Percentiles rank a stretch among this genome's conserved stretches.
phyloP scores from a whole-genome alignment of 2,888 invertebrate genomes.

The Osedax frankpressi region DNA sequence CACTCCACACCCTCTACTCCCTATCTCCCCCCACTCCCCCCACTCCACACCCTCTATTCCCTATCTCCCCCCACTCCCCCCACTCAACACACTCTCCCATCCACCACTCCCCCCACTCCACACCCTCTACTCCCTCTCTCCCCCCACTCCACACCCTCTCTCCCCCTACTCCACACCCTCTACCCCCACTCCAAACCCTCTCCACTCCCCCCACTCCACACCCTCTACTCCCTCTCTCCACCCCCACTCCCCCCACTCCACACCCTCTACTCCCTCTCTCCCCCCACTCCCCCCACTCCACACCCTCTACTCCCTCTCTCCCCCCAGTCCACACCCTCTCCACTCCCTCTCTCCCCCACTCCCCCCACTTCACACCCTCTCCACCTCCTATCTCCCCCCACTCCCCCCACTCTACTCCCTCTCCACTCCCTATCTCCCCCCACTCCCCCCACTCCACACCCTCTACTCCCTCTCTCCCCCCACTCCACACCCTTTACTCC shows the following conservation, averaged over 20 bases:
- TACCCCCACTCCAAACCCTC: too few relatives aligned
- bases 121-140: not conserved
- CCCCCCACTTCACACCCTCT: not conserved
- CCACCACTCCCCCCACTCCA: not conserved
- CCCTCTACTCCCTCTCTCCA: not conserved
- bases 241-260: not conserved
- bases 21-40: not conserved
- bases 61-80: constrained; percentile 47
- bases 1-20: not conserved
- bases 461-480: not conserved
- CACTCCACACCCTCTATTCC: constrained; percentile 62
- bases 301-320: constrained; percentile 57
- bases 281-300: constrained; percentile 46
- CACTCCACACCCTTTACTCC: not conserved
- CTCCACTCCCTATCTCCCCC: too few relatives aligned
- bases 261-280: not conserved
- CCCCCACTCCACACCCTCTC: not conserved
- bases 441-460: not conserved
- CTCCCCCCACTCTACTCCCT: constrained; percentile 62
- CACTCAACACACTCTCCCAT: not conserved
- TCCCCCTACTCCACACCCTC: constrained; percentile 54
- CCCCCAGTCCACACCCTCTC: not conserved
- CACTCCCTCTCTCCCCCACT: not conserved
- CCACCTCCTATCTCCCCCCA: not conserved
- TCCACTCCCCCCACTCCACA: not conserved